A percentile compares a stretch with the other conserved stretches of the same genome.
Conservation (phyloP, 2,888 invertebrate species). For the Thera britannica region DNA sequence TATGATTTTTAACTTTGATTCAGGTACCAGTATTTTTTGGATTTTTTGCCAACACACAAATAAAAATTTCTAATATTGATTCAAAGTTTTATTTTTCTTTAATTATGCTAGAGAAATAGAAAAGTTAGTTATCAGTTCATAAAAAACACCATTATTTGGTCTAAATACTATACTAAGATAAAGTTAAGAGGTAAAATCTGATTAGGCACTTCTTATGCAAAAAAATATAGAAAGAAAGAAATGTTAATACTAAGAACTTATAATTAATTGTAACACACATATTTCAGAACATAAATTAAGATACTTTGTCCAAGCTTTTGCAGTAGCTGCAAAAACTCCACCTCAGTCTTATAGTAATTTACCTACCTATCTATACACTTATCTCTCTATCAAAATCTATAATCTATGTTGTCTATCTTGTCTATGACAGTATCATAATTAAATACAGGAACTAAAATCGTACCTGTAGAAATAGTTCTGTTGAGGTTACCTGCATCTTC, state of each 20-base stretch:
- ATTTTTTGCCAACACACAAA: slow-evolving; percentile 2
- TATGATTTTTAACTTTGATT: neutral
- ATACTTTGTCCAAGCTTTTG: slow-evolving; percentile 2
- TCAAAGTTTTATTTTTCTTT: slow-evolving; percentile 22
- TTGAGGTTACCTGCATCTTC: no score
- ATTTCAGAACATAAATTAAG: slow-evolving; percentile 1
- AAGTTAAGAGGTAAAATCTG: slow-evolving; percentile 17
- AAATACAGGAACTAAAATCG: neutral
- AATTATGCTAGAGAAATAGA: slow-evolving; percentile 18
- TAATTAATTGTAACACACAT: slow-evolving; percentile 30
- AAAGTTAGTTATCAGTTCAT: slow-evolving; percentile 23
- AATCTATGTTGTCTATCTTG: no score
- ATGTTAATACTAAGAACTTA: slow-evolving; percentile 19
- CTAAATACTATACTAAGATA: slow-evolving; percentile 12
- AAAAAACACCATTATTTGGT: slow-evolving; percentile 14
- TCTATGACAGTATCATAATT: neutral
- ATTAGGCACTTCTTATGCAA: slow-evolving; percentile 14
- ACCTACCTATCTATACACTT: neutral
- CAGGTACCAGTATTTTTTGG: slow-evolving; percentile 6
- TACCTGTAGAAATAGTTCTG: no score
- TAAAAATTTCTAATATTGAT: neutral
- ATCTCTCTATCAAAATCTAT: no score
- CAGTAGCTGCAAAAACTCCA: slow-evolving; percentile 14
- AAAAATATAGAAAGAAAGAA: slow-evolving; percentile 3
- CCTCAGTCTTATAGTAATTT: neutral